Percentiles rank a stretch among this genome's conserved stretches.
Conservation (phyloP, 2,888 invertebrate genomes). For the Oegoconia quadripuncta region DNA sequence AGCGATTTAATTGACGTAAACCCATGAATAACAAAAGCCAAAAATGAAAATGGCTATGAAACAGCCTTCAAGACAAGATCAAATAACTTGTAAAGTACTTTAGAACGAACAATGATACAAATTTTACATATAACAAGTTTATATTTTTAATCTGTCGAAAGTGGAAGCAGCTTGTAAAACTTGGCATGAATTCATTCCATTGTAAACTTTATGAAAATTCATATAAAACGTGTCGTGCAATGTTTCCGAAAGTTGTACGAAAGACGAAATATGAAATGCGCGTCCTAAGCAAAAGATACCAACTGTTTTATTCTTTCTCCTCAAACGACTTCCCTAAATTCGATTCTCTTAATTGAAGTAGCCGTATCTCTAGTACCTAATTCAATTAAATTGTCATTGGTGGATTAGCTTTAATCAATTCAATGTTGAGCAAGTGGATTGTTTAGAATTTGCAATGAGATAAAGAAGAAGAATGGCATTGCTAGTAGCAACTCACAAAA, state of each 20-base stretch:
- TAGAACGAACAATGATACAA: constrained; percentile 2
- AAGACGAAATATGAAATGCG: background rate
- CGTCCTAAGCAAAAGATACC: background rate
- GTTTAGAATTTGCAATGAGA: too few species aligned
- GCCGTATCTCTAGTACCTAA: too few species aligned
- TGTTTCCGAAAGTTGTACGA: background rate
- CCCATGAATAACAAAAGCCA: too few species aligned
- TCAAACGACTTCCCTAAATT: too few species aligned
- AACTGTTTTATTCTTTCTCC: too few species aligned
- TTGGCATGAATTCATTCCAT: constrained; percentile 13
- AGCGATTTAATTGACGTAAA: too few species aligned
- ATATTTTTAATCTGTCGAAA: constrained; percentile 16
- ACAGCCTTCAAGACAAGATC: background rate
- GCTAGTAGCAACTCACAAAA: too few species aligned
- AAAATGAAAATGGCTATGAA: background rate
- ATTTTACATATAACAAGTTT: constrained; percentile 15
- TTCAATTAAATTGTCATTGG: too few species aligned
- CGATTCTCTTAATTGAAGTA: too few species aligned
- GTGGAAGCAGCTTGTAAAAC: constrained; percentile 10
- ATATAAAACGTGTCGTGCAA: constrained; percentile 11
- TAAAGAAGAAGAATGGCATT: too few species aligned
- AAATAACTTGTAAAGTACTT: constrained; percentile 10
- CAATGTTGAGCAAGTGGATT: too few species aligned
- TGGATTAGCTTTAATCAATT: too few species aligned
- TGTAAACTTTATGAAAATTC: constrained; percentile 16